phyloP scores from a whole-genome alignment of 2,797 vertebrate genomes.

The Rhynchotus rufescens region DNA sequence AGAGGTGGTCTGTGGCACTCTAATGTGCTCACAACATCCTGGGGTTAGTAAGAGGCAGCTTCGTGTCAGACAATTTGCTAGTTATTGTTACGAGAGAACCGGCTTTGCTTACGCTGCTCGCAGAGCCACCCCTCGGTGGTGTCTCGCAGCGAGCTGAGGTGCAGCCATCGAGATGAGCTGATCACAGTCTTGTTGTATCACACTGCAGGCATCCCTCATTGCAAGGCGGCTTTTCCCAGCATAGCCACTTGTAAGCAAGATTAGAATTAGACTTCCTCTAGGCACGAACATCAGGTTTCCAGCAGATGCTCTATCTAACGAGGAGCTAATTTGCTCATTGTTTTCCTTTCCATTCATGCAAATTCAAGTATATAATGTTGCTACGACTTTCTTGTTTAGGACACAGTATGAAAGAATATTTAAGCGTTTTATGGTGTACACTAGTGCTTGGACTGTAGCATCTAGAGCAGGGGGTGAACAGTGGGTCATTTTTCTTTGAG shows the following conservation, averaged over 20 bases:
- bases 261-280: background rate
- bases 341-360: background rate
- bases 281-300: background rate
- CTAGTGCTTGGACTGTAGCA: too few species aligned
- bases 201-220: background rate
- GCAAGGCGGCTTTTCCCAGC: background rate
- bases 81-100: background rate
- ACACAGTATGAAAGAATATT: background rate
- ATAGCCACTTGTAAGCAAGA: background rate
- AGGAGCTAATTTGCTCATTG: background rate
- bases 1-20: background rate
- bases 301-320: background rate
- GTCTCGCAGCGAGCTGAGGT: background rate
- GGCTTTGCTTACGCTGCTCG: background rate
- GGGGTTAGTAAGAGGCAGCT: background rate
- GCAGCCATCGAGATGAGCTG: background rate
- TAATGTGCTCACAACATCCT: background rate
- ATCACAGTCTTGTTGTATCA: background rate
- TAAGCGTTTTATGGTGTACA: background rate
- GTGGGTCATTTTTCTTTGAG: too few species aligned
- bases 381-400: background rate
- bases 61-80: background rate
- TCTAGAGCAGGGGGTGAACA: background rate
- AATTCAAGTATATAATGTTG: background rate
- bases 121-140: too few species aligned